These are phyloP conservation scores for Xiphias gladius DNA, from an alignment of 2,113 vertebrate species.

Conservation along the genomic window DNA sequence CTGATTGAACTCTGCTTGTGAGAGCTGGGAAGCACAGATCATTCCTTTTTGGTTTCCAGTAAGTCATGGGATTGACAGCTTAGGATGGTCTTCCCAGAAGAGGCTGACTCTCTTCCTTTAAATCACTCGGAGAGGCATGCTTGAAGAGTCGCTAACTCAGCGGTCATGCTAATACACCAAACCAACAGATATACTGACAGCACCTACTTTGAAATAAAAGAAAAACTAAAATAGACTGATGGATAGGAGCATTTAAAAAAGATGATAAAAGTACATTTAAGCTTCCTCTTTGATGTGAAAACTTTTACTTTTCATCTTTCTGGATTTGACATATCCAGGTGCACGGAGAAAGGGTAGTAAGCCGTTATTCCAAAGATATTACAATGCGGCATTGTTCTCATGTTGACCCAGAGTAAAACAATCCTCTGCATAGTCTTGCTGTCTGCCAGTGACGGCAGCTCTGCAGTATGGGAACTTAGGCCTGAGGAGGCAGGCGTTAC, in stretches of 20 bases:
- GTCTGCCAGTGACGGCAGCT: conserved; percentile 60
- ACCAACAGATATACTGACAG: conserved; percentile 36
- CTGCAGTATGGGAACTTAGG: conserved; percentile 52
- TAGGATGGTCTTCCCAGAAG: conserved; percentile 67
- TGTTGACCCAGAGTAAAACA: conserved; percentile 65
- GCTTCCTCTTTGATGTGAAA: conserved; percentile 30
- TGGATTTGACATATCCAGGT: conserved; percentile 43
- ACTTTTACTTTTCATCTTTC: conserved; percentile 15
- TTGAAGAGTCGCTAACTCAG: conserved; percentile 63
- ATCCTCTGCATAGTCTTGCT: conserved; percentile 47
- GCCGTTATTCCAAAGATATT: conserved; percentile 37
- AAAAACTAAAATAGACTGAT: conserved; percentile 16
- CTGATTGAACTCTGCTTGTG: conserved; percentile 75
- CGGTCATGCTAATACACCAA: conserved; percentile 38
- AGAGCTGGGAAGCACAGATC: conserved; percentile 71
- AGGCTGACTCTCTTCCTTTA: conserved; percentile 62
- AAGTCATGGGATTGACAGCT: conserved; percentile 74
- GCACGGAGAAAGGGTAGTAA: conserved; percentile 23
- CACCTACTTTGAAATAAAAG: conserved; percentile 22
- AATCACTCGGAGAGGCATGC: conserved; percentile 64
- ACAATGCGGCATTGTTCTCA: conserved; percentile 72
- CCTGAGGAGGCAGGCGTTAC: conserved; percentile 58
- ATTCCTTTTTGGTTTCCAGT: conserved; percentile 77
- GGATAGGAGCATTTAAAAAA: not conserved
- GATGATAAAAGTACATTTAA: not conserved